Evolutionary conservation across 1,140 invertebrate genomes (phyloP).

Genomic region (Ooceraea biroi): DNA sequence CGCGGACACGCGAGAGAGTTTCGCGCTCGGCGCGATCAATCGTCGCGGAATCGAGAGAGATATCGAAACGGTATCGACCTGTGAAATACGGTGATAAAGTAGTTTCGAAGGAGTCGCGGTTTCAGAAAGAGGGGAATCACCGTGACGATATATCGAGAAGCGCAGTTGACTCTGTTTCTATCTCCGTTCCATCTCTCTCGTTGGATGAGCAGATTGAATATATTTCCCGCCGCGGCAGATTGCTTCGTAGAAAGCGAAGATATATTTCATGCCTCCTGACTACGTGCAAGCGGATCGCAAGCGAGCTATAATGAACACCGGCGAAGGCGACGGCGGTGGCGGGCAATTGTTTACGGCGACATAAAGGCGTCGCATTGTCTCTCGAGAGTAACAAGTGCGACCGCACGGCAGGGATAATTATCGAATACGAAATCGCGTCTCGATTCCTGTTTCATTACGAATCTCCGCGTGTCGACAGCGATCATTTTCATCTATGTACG

Average conservation of each 20-base stretch:
- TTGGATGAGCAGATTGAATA: neutral
- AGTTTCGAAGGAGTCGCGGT: too few relatives aligned
- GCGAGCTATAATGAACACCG: constrained; percentile 25
- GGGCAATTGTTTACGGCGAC: constrained; percentile 45
- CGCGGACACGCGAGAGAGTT: neutral
- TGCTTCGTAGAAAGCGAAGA: constrained; percentile 51
- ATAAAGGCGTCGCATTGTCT: constrained; percentile 56
- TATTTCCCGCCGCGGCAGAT: constrained; percentile 25
- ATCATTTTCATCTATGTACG: neutral
- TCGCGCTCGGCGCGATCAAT: too few relatives aligned
- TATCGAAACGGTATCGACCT: too few relatives aligned
- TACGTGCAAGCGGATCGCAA: constrained; percentile 5
- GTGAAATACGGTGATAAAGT: too few relatives aligned
- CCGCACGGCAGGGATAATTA: constrained; percentile 29
- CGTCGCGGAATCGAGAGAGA: too few relatives aligned
- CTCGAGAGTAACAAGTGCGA: constrained; percentile 20
- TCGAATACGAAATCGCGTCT: constrained; percentile 39
- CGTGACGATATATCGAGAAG: too few relatives aligned
- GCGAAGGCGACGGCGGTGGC: too few relatives aligned
- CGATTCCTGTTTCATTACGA: constrained; percentile 33
- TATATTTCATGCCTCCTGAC: constrained; percentile 4
- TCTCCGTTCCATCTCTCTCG: neutral
- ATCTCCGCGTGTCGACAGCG: neutral
- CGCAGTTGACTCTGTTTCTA: too few relatives aligned
- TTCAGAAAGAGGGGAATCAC: too few relatives aligned